These are phyloP conservation scores for Poecile atricapillus DNA, from an alignment of 2,113 vertebrate genomes.

Conservation along the genomic window DNA sequence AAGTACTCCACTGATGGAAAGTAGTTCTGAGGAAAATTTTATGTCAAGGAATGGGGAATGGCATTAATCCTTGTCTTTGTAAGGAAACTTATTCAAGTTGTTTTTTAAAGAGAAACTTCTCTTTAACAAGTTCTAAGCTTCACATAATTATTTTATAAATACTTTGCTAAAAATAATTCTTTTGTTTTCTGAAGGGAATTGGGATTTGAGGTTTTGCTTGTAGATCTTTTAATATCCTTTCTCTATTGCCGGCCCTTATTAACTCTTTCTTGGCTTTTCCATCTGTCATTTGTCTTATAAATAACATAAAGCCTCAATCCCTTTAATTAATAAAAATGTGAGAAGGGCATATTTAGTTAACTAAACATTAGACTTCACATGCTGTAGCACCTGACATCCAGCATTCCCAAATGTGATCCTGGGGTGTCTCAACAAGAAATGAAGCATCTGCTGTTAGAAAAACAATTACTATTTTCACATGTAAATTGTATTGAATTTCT, in stretches of 20 bases:
- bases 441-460: not conserved
- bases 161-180: constrained; percentile 27
- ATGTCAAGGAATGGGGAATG: not conserved
- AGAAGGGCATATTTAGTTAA: not conserved
- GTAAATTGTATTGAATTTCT: not conserved
- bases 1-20: not conserved
- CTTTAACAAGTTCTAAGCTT: not conserved
- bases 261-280: not conserved
- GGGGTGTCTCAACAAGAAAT: not conserved
- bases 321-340: not conserved
- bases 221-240: constrained; percentile 33
- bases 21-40: not conserved
- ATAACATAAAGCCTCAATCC: not conserved
- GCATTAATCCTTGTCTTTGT: not conserved
- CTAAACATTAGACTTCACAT: not conserved
- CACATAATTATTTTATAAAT: constrained; percentile 27
- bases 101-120: not conserved
- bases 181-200: constrained; percentile 50
- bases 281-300: not conserved
- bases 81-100: not conserved
- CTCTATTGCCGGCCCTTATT: not conserved
- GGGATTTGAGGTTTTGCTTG: constrained; percentile 32
- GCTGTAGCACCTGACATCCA: not conserved
- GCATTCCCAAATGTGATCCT: not conserved
- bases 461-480: not conserved